Conservation (phyloP, 2,888 invertebrate species). For the Sylvicola cinctus region DNA sequence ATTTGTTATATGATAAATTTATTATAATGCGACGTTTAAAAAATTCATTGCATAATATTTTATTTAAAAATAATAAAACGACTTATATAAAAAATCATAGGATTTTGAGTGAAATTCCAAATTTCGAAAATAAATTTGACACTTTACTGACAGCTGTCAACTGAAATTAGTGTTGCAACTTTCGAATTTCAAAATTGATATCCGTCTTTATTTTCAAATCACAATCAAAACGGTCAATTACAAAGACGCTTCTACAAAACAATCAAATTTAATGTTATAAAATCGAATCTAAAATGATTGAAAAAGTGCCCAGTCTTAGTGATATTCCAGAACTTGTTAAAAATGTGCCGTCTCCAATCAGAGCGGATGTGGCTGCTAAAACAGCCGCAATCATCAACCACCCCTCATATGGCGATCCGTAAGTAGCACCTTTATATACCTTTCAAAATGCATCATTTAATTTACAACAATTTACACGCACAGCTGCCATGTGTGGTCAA, state of each 20-base stretch:
- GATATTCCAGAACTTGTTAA: slow-evolving; percentile 16
- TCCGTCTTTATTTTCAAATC: no score
- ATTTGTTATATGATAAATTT: no score
- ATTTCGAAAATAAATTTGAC: no score
- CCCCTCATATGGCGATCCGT: slow-evolving; percentile 37
- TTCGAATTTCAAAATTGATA: no score
- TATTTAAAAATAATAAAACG: no score
- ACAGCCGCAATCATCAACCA: slow-evolving; percentile 33
- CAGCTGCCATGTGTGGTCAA: slow-evolving; percentile 44
- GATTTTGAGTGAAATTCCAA: no score
- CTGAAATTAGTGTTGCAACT: no score
- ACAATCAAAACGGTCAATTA: no score
- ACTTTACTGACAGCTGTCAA: no score
- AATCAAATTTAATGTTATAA: neutral
- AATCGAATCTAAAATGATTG: slow-evolving; percentile 13
- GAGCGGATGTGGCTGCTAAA: slow-evolving; percentile 18
- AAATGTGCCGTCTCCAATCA: slow-evolving; percentile 17
- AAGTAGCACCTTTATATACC: slow-evolving; percentile 16
- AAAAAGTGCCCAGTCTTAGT: slow-evolving; percentile 11
- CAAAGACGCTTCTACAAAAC: neutral
- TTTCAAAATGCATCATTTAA: neutral
- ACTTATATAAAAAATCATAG: no score
- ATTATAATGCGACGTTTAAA: no score
- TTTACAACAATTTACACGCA: slow-evolving; percentile 10
- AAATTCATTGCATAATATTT: no score